Base-by-base conservation (phyloP, 2,888 invertebrate species). In the Fragum sueziense region DNA sequence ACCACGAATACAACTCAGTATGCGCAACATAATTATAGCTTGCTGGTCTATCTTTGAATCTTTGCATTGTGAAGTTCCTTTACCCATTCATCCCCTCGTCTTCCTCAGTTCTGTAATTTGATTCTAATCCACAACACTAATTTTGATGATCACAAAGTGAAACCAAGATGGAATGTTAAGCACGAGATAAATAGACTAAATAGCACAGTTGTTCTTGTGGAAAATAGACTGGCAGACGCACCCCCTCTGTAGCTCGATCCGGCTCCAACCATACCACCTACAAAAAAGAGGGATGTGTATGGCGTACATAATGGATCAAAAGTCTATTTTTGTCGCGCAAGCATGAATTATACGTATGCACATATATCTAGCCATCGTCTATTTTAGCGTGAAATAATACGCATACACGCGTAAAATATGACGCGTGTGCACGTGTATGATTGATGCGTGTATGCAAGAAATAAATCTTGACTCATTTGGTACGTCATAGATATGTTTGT, bases 81-180 rank as follows among this genome's bases (percentile, higher is more conserved):
- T 9, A 37, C 37, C 37, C 37, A 37, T 37, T 37, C 37, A 6
- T 14, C 6, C 37, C 6, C 37, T 9, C 7, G 6, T 37, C 7
- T 6, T 14, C 37, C 6, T 37, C 37, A 37, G 37, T n/a, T n/a
- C n/a, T 9, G 6, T 37, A 37, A 9, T 37, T 37, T 37, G 14
- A 37, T 37, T 9, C 14, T 37, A 14, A 37, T 9, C 14, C 14
- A 37, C 37, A 37, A 37, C 37, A 37, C 7, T 9, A 6, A 37
- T 37, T 47, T 14, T 9, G n/a, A 14, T 9, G 27, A 59, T 71
- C 71, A 71, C 22, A 61, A 71, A n/a, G 59, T 17, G 34, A 59
- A 71, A 25, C 59, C 25, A 25, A 61, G 14, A 41, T 29, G 61
- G 31, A 71, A 61, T 71, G 71, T 71, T 59, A 71, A 59, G 22